Percentiles rank a stretch among this genome's conserved stretches.
These are phyloP conservation scores for Muscicapa comitata DNA, from an alignment of 2,797 vertebrate genomes.

Conservation along the genomic window DNA sequence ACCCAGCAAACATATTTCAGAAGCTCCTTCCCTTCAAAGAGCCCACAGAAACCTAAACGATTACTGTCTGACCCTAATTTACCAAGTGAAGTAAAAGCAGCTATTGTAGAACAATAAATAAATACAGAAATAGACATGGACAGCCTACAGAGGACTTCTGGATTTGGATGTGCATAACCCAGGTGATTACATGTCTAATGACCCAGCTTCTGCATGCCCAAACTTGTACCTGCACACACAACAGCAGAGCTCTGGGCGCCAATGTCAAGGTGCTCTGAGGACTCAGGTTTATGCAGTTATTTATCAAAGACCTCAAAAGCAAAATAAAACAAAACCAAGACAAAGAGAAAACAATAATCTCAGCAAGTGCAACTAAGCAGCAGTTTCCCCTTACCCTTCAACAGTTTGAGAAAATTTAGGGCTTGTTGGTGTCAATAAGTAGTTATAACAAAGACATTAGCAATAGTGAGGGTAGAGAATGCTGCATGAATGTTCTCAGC, in stretches of 20 bases:
- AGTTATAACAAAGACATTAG: slow-evolving; percentile 40
- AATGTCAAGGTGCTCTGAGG: slow-evolving; percentile 37
- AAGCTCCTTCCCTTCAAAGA: slow-evolving; percentile 39
- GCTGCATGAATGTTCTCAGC: slow-evolving; percentile 42
- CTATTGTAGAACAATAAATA: neutral
- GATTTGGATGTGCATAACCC: slow-evolving; percentile 8
- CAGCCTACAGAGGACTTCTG: neutral
- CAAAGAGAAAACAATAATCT: neutral
- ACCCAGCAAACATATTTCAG: slow-evolving; percentile 15
- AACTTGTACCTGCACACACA: neutral
- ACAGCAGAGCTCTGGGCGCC: neutral
- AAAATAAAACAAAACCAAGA: slow-evolving; percentile 14
- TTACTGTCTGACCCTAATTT: neutral
- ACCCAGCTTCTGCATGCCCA: neutral
- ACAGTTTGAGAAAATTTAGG: slow-evolving; percentile 28
- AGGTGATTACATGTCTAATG: neutral
- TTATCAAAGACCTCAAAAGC: neutral
- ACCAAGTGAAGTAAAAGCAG: slow-evolving; percentile 8
- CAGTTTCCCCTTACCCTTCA: slow-evolving; percentile 52
- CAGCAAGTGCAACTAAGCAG: neutral
- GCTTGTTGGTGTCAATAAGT: slow-evolving; percentile 66
- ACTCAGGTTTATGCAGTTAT: neutral
- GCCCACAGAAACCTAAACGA: neutral
- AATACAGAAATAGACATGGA: slow-evolving; percentile 26
- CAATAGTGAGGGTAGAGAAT: neutral